A percentile compares a stretch with the other conserved stretches of the same genome.
phyloP scores from a whole-genome alignment of 2,797 vertebrate genomes.

The Chelonia mydas region DNA sequence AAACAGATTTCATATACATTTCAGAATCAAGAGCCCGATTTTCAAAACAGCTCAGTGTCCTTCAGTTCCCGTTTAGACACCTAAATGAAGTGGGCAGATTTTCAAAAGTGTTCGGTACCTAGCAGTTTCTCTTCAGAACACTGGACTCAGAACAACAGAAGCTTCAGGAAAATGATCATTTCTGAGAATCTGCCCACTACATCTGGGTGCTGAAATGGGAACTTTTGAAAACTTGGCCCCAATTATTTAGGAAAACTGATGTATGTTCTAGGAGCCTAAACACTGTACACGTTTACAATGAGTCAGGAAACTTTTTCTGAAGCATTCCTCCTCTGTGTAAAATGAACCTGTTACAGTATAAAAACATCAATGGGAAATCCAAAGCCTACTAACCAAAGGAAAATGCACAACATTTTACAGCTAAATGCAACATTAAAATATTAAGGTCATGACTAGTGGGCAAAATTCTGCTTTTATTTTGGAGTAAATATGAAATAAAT shows the following conservation, averaged over 20 bases:
- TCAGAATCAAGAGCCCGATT: not conserved
- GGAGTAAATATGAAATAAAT: not conserved
- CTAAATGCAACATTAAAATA: not conserved
- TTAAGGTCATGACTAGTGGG: not conserved
- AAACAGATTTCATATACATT: not conserved
- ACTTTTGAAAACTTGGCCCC: not conserved
- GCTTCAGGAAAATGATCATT: not conserved
- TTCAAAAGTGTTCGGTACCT: not conserved
- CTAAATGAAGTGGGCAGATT: fast-evolving
- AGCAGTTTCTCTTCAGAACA: not conserved
- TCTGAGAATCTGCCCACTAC: not conserved
- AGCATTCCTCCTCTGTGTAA: not conserved
- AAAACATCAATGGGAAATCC: not conserved
- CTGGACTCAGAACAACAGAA: fast-evolving
- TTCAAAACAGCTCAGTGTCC: not conserved
- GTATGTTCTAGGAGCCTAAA: not conserved
- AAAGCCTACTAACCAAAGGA: fast-evolving
- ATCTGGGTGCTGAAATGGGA: not conserved
- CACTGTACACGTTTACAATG: not conserved
- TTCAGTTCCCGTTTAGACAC: not conserved
- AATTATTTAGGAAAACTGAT: fast-evolving
- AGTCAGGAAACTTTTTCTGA: not conserved
- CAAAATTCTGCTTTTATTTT: not conserved
- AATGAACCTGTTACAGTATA: not conserved
- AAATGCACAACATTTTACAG: not conserved